Percentiles rank a stretch among this genome's conserved stretches.
phyloP scores from a whole-genome alignment of 1,140 invertebrate species.

The Lucilia cuprina region DNA sequence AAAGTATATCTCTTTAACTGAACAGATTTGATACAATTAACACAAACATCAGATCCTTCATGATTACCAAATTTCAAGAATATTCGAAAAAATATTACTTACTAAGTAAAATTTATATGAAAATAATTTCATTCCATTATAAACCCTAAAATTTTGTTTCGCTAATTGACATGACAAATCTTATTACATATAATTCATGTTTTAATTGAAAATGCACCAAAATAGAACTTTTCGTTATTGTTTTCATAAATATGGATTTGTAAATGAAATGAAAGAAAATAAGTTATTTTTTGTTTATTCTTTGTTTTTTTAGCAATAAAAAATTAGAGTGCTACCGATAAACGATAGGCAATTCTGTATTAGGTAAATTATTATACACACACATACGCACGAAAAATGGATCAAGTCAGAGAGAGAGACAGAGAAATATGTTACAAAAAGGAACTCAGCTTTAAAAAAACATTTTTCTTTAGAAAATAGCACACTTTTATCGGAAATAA shows the following conservation, averaged over 20 bases:
- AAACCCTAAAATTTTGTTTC: no score
- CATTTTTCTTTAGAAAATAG: neutral
- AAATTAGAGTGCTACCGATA: slow-evolving; percentile 40
- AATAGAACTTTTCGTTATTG: slow-evolving; percentile 26
- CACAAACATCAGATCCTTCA: no score
- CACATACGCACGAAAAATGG: neutral
- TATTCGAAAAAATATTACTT: no score
- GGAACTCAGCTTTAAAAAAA: neutral
- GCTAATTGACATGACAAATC: no score
- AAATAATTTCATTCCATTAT: no score
- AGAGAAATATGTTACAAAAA: neutral
- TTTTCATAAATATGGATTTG: neutral
- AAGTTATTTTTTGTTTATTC: neutral
- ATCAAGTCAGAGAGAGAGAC: neutral
- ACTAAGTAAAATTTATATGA: no score
- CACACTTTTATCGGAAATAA: neutral
- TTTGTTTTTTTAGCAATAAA: neutral
- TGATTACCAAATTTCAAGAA: no score
- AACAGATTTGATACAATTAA: no score
- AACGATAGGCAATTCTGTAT: slow-evolving; percentile 48
- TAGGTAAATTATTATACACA: slow-evolving; percentile 42
- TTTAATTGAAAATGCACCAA: slow-evolving; percentile 35
- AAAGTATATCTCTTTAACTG: no score
- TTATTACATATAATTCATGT: slow-evolving; percentile 16
- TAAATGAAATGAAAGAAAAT: slow-evolving; percentile 19